A percentile compares a stretch with the other conserved stretches of the same genome.
Conservation (phyloP, 2,113 vertebrate species). For the Corydoras sp. region DNA sequence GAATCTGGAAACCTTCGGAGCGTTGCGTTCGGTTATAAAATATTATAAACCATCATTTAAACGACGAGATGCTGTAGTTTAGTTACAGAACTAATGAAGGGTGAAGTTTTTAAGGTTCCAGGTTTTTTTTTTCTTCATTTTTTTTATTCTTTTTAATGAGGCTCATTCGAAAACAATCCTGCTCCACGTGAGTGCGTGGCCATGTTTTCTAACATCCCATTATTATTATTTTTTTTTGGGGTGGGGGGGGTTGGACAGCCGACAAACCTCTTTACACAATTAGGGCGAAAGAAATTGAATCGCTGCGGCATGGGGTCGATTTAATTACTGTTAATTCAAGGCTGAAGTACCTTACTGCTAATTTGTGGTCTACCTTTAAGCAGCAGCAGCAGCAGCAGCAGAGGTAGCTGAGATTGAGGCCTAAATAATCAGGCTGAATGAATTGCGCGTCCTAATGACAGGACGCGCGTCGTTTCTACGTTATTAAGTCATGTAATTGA, state of each 20-base stretch:
- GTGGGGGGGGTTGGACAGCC: constrained; percentile 72
- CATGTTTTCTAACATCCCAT: constrained; percentile 30
- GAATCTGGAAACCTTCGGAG: too few relatives aligned
- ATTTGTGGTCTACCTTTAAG: constrained; percentile 86
- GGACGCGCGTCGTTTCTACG: constrained; percentile 93
- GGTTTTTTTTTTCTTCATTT: too few relatives aligned
- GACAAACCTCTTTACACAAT: constrained; percentile 86
- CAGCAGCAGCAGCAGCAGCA: constrained; percentile 31
- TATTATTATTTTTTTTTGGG: constrained; percentile 30
- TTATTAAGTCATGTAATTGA: constrained; percentile 99
- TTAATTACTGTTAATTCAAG: constrained; percentile 99
- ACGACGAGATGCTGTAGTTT: too few relatives aligned
- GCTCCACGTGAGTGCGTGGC: constrained; percentile 25
- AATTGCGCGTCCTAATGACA: constrained; percentile 84
- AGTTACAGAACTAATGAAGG: too few relatives aligned
- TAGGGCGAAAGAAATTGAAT: constrained; percentile 96
- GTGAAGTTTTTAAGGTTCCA: too few relatives aligned
- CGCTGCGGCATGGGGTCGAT: constrained; percentile 87
- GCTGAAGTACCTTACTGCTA: constrained; percentile 95
- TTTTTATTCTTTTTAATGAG: too few relatives aligned
- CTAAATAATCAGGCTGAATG: constrained; percentile 72
- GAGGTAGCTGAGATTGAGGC: constrained; percentile 69
- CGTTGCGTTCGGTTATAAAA: too few relatives aligned
- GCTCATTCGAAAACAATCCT: too few relatives aligned
- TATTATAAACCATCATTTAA: too few relatives aligned